A percentile compares a stretch with the other conserved stretches of the same genome.
These are phyloP conservation scores for Grantiella picta DNA, from an alignment of 2,113 vertebrate species.

Conservation along the genomic window DNA sequence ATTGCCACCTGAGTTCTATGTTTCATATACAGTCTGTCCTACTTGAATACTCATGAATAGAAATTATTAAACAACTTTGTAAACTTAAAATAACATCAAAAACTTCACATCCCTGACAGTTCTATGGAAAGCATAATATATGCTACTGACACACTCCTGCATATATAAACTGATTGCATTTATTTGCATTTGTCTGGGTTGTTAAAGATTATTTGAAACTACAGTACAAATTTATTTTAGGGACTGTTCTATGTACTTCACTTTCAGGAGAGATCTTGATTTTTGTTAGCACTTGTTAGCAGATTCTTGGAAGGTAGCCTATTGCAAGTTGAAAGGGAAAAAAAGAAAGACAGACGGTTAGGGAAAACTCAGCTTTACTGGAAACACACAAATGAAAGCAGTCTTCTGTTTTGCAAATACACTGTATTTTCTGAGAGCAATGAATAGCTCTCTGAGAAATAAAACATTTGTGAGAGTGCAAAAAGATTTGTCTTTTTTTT, in stretches of 20 bases:
- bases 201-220: background rate
- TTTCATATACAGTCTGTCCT: background rate
- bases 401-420: conserved; percentile 21
- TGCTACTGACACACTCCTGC: background rate
- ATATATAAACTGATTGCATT: background rate
- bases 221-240: background rate
- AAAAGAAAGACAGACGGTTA: background rate
- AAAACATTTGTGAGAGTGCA: background rate
- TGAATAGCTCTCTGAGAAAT: background rate
- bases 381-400: conserved; percentile 15
- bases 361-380: background rate
- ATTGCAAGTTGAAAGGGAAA: background rate
- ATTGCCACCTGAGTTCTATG: background rate
- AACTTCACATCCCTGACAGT: background rate
- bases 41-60: background rate
- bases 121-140: background rate
- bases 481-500: background rate
- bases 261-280: background rate
- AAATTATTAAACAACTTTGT: background rate
- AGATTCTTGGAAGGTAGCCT: conserved; percentile 12
- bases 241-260: background rate
- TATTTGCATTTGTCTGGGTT: background rate
- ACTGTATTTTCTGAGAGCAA: background rate
- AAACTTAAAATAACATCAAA: background rate
- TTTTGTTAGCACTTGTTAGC: conserved; percentile 7